Evolutionary conservation across 2,888 invertebrate species (phyloP).

Genomic region (Palloptera scutellata): DNA sequence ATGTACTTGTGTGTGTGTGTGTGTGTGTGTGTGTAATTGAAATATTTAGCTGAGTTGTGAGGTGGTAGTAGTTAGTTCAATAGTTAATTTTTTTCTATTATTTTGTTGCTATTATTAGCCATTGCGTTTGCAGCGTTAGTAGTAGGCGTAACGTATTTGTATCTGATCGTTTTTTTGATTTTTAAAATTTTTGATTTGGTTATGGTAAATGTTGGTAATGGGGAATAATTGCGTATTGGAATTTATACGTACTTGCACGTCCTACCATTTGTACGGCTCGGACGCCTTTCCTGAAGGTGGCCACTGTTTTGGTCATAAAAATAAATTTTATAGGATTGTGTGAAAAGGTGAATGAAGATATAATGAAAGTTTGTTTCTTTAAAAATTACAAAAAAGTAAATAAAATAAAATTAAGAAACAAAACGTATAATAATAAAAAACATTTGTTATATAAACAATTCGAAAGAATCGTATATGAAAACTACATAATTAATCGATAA

Average conservation of each 20-base stretch:
- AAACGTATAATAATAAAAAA: slow-evolving; percentile 21
- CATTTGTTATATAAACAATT: too few species aligned
- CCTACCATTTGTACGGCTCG: slow-evolving; percentile 98
- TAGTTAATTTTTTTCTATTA: background rate
- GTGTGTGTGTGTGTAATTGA: background rate
- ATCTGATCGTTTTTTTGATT: slow-evolving; percentile 4
- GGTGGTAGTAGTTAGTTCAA: background rate
- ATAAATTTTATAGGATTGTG: slow-evolving; percentile 63
- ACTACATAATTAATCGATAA: too few species aligned
- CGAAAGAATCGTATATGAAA: too few species aligned
- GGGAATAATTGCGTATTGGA: slow-evolving; percentile 40
- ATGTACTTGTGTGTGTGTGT: background rate
- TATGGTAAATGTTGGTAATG: background rate
- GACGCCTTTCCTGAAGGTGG: slow-evolving; percentile 99
- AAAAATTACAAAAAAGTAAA: slow-evolving; percentile 20
- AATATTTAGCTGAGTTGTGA: background rate
- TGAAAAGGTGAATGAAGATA: slow-evolving; percentile 61
- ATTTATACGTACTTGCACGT: slow-evolving; percentile 93
- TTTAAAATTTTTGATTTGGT: slow-evolving; percentile 6
- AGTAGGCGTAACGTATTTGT: slow-evolving; percentile 2
- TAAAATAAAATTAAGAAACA: slow-evolving; percentile 26
- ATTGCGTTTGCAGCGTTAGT: slow-evolving; percentile 16
- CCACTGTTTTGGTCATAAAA: slow-evolving; percentile 78
- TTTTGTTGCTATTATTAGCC: background rate
- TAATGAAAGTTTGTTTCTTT: slow-evolving; percentile 20